A percentile compares a stretch with the other conserved stretches of the same genome.
These are phyloP conservation scores for Parnassius glacialis DNA, from an alignment of 2,888 invertebrate species.

Conservation along the genomic window DNA sequence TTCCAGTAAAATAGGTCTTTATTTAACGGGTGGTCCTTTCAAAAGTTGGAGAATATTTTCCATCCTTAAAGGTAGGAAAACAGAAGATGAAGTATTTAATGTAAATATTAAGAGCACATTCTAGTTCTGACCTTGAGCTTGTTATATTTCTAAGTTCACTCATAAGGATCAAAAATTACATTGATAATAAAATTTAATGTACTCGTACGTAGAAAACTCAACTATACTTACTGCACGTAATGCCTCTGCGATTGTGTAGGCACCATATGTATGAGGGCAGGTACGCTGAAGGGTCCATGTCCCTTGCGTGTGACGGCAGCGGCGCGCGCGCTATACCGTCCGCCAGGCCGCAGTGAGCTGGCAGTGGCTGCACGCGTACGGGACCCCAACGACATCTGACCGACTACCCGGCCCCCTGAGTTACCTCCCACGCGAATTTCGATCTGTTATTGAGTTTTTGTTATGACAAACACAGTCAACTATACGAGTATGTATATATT, in stretches of 20 bases:
- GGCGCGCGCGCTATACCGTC: conserved; percentile 92
- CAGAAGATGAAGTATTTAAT: too few relatives aligned
- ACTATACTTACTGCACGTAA: conserved; percentile 67
- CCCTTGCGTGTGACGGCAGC: conserved; percentile 94
- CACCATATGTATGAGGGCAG: conserved; percentile 87
- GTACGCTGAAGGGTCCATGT: conserved; percentile 91
- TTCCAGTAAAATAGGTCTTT: too few relatives aligned
- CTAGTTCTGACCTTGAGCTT: too few relatives aligned
- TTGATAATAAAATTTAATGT: too few relatives aligned
- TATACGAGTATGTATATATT: too few relatives aligned
- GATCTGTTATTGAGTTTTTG: conserved; percentile 45
- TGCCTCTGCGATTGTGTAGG: conserved; percentile 77
- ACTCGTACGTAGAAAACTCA: not conserved
- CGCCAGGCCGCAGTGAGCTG: conserved; percentile 92
- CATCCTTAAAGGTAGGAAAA: too few relatives aligned
- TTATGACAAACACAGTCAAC: too few relatives aligned
- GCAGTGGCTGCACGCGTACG: conserved; percentile 94
- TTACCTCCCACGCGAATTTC: conserved; percentile 67
- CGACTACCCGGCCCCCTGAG: conserved; percentile 76
- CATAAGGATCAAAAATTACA: too few relatives aligned
- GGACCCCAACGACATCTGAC: conserved; percentile 92
- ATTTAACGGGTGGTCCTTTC: too few relatives aligned
- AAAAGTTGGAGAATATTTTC: too few relatives aligned
- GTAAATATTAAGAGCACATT: too few relatives aligned
- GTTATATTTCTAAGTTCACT: too few relatives aligned